Conservation (phyloP, 2,113 vertebrate genomes). For the Gadus macrocephalus region DNA sequence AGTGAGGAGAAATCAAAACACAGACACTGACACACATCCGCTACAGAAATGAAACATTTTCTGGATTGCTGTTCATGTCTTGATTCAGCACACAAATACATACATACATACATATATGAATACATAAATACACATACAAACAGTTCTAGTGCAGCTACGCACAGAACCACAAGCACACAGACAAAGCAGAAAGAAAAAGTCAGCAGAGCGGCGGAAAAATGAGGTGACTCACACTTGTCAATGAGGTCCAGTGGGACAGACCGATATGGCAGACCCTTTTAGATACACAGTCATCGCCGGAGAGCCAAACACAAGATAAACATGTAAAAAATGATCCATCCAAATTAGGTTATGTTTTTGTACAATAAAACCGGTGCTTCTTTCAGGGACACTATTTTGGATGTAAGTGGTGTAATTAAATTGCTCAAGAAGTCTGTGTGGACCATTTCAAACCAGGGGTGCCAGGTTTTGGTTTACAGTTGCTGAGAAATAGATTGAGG, state of each 20-base stretch:
- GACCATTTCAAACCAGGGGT: too few species aligned
- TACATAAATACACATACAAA: slow-evolving; percentile 28
- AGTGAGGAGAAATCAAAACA: slow-evolving; percentile 18
- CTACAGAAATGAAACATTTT: slow-evolving; percentile 56
- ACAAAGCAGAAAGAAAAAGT: slow-evolving; percentile 21
- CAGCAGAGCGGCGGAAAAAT: slow-evolving; percentile 32
- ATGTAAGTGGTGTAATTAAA: too few species aligned
- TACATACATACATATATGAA: slow-evolving; percentile 20
- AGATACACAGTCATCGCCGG: not conserved
- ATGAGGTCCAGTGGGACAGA: slow-evolving; percentile 34
- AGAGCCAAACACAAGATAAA: not conserved
- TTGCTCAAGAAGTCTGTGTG: too few species aligned
- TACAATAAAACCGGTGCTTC: too few species aligned
- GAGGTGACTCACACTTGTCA: slow-evolving; percentile 48
- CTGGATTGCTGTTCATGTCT: slow-evolving; percentile 46
- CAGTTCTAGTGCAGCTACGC: not conserved
- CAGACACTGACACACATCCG: slow-evolving; percentile 35
- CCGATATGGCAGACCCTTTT: slow-evolving; percentile 21
- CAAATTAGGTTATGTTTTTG: too few species aligned
- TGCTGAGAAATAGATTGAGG: too few species aligned
- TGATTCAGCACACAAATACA: not conserved
- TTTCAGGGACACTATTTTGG: too few species aligned
- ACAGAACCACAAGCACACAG: slow-evolving; percentile 8
- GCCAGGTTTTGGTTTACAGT: too few species aligned
- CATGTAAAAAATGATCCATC: too few species aligned